Evolutionary conservation across 2,797 vertebrate genomes (phyloP), one percentile per base, ranked within the genome.

Genomic region (Gobio occitaniae): DNA sequence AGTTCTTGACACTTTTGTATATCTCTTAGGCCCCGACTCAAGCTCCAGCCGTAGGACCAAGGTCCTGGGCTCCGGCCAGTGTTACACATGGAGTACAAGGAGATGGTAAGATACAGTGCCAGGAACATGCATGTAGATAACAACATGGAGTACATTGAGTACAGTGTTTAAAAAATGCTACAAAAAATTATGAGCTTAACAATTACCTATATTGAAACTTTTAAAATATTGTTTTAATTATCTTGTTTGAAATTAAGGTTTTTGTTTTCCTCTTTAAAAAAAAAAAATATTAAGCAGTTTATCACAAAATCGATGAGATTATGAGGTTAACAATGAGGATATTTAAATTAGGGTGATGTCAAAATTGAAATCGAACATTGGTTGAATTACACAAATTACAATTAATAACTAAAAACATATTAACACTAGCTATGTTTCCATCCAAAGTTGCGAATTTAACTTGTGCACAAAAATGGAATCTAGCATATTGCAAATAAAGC

Each of bases 61-160:
- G 96, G 95, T 98, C 97, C 91, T 98, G 97, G 97, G 97, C 97
- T 90, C 97, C 97, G 94, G 96, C 97, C 96, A 97, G 96, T 94
- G 96, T 96, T 96, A 97, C 96, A 95, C 97, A 93, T 97, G 97
- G 96, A 96, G 95, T 94, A 95, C 97, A 95, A 96, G 97, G 96
- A 94, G 97, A 97, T 97, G 97, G 97, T 98, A 84, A 94, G 96
- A 90, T 36, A 79, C 17, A 48, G 44, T 32, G 15, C 38, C 10
- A 9, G 25, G 50, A 21, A n/a, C 4, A 17, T 69, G 19, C 11
- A 36, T 36, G 9, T 44, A 50, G 47, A 16, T 44, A 21, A 25
- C 19, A 52, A 32, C 32, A 9, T 41, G 36, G 15, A 8, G 29
- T 17, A 17, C 6, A 29, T 15, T 7, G 65, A 41, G 12, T n/a